Evolutionary conservation across 2,888 invertebrate genomes (phyloP), one percentile per base, ranked within the genome.

Genomic region (Temnothorax unifasciatus): DNA sequence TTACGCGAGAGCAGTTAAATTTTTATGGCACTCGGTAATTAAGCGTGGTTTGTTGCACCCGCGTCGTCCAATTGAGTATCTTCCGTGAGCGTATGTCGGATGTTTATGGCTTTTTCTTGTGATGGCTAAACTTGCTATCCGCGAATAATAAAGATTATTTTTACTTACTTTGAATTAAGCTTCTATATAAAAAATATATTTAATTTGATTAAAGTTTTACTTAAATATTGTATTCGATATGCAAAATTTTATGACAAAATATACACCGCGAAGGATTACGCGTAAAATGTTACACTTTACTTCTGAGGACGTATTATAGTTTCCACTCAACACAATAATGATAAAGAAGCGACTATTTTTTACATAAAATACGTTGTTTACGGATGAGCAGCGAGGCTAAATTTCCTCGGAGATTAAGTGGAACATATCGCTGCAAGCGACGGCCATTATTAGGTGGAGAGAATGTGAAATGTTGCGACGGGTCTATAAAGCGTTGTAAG

Each of bases 401-500:
- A 82, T 75, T 82, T 73, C 75, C 75, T 82, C 38, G 41, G 61
- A 82, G 82, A 74, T 82, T 82, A 82, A 82, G 76, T 75, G 41
- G 25, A 77, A 82, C 63, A 82, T 82, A 82, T 82, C 18, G 82
- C 52, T 59, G 41, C 52, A 41, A 73, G 59, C 59, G 73, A 79
- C 59, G 59, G 13, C 57, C 34, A 47, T 81, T 81, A 81, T 81
- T 81, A 81, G 59, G 38, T 18, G 47, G 73, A 73, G 71, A 84
- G 71, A 84, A 75, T 71, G 74, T 85, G 85, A 85, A 77, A 87
- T 87, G 87, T 73, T 73, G 64, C 64, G 66, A 76, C 38, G 66
- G 66, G 75, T 87, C 66, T 85, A 74, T 76, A 74, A 87, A 73
- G 81, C 79, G 54, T 61, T 47, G 71, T 61, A 73, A 81, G 44